These are phyloP conservation scores for Dasyornis broadbenti DNA, from an alignment of 2,113 vertebrate genomes.

Conservation along the genomic window DNA sequence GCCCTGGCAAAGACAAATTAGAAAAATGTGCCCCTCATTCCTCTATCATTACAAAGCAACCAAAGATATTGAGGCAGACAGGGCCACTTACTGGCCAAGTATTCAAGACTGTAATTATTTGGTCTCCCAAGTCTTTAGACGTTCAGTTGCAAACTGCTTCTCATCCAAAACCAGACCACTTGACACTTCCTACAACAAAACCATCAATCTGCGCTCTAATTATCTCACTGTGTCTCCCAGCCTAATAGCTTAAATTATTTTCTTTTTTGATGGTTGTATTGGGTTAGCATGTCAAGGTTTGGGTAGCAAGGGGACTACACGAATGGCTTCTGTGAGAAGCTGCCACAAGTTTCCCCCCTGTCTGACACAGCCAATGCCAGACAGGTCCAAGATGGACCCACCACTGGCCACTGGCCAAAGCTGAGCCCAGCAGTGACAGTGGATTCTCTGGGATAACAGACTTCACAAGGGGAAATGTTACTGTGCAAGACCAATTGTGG, in stretches of 20 bases:
- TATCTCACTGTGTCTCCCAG: neutral
- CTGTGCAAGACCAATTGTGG: neutral
- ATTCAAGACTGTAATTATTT: neutral
- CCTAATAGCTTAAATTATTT: neutral
- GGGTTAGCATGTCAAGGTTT: neutral
- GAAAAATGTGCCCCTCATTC: neutral
- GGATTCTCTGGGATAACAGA: neutral
- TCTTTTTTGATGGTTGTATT: neutral
- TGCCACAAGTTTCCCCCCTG: neutral
- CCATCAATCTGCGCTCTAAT: neutral
- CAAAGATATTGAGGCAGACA: neutral
- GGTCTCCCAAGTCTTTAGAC: neutral
- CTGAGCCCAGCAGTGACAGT: accelerated
- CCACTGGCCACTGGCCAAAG: accelerated
- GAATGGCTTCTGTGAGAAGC: neutral
- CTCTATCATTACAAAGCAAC: neutral
- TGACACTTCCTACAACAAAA: constrained; percentile 21
- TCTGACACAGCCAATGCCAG: neutral
- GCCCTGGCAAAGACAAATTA: neutral
- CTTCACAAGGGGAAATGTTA: neutral
- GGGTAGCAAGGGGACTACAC: neutral
- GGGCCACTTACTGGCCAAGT: neutral
- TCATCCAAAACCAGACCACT: neutral
- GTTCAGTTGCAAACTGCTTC: neutral
- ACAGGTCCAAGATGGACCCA: accelerated